Percentiles rank a stretch among this genome's conserved stretches.
phyloP scores from a whole-genome alignment of 2,113 vertebrate species.

The Chaenocephalus aceratus region DNA sequence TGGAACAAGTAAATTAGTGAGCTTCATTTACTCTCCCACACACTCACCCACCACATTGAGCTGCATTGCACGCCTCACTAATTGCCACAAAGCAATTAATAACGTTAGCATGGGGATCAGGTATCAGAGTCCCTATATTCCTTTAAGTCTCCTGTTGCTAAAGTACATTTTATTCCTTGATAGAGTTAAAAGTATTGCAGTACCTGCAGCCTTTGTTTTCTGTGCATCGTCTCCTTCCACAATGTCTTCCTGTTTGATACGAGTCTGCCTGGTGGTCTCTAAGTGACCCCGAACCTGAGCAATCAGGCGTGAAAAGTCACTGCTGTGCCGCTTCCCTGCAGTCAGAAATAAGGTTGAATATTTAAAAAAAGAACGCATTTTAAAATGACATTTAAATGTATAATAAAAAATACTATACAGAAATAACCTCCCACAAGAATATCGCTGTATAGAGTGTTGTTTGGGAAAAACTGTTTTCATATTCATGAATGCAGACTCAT shows the following conservation, averaged over 20 bases:
- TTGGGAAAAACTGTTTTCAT: too few relatives aligned
- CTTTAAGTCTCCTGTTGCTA: not conserved
- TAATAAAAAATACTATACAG: not conserved
- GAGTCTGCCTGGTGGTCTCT: slow-evolving; percentile 71
- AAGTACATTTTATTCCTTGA: not conserved
- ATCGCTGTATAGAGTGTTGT: too few relatives aligned
- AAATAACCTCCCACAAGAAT: not conserved
- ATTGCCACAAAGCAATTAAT: not conserved
- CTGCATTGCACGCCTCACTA: not conserved
- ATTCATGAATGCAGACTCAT: too few relatives aligned
- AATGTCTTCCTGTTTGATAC: slow-evolving; percentile 60
- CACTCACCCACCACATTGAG: not conserved
- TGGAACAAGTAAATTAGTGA: not conserved
- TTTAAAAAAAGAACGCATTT: too few relatives aligned
- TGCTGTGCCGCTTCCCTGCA: slow-evolving; percentile 90
- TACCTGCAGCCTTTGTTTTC: slow-evolving; percentile 63
- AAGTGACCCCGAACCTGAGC: slow-evolving; percentile 87
- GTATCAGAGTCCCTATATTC: not conserved
- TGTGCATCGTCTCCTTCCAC: slow-evolving; percentile 31
- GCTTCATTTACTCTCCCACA: not conserved
- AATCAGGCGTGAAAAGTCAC: slow-evolving; percentile 89
- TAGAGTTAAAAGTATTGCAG: not conserved
- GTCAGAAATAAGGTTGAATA: slow-evolving; percentile 29
- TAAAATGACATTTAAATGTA: not conserved
- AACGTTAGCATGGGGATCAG: not conserved